A percentile compares a stretch with the other conserved stretches of the same genome.
Conservation (phyloP, 2,888 invertebrate genomes). For the Tortrix viridana region DNA sequence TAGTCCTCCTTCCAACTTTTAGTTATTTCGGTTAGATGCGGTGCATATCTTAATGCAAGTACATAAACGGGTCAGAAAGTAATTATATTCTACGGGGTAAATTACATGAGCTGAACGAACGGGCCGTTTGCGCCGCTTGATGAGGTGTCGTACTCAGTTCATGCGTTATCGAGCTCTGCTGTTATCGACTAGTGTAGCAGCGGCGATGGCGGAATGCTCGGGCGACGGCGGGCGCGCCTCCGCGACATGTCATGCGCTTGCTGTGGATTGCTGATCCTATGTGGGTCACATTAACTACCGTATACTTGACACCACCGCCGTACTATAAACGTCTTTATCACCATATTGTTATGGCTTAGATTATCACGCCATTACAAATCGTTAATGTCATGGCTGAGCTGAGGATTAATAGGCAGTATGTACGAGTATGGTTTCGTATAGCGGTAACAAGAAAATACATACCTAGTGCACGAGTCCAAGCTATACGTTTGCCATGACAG, state of each 20-base stretch:
- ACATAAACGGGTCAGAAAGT: no score
- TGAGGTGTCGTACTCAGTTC: neutral
- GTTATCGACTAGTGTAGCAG: no score
- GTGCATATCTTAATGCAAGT: no score
- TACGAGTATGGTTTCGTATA: conserved; percentile 12
- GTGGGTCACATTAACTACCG: conserved; percentile 42
- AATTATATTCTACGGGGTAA: no score
- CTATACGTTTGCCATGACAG: neutral
- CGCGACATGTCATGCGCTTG: conserved; percentile 39
- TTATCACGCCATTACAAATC: conserved; percentile 26
- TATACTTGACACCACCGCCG: conserved; percentile 3
- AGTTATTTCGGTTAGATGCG: no score
- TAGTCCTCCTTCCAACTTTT: no score
- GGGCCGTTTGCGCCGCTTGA: neutral
- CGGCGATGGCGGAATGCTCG: neutral
- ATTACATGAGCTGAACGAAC: no score
- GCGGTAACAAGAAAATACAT: conserved; percentile 14
- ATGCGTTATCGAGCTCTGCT: neutral
- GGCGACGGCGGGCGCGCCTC: conserved; percentile 13
- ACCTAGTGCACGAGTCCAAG: conserved; percentile 1
- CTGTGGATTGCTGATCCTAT: conserved; percentile 43
- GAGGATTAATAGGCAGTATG: conserved; percentile 28
- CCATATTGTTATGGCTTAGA: conserved; percentile 25
- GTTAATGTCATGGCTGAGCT: conserved; percentile 42
- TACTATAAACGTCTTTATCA: conserved; percentile 23